Base-by-base conservation (phyloP, 2,797 vertebrate genomes). In the Myiotriccus ornatus region DNA sequence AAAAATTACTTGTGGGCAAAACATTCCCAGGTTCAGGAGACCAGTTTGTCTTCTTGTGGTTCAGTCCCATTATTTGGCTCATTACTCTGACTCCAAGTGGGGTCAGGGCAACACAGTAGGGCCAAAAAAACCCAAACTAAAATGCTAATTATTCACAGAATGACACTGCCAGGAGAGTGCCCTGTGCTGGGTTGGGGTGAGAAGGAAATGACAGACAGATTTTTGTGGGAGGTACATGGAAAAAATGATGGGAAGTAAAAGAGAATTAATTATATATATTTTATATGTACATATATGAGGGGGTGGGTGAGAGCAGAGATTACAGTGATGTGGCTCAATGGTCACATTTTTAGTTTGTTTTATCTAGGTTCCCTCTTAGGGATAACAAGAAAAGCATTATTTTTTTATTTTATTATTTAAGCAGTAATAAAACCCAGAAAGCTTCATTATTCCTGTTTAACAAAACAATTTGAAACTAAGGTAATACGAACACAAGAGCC, bases 351-450 rank as follows among this genome's bases (percentile, higher is more conserved):
- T 9, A 35, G 25, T 68, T 86, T 87, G 39, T 44, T 81, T 87
- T 59, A 82, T 27, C 68, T 32, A 9, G 6, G 50, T 23, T 83
- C 30, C 53, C 76, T 83, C 71, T 60, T 7, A 28, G 49, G 64
- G 41, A 85, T 56, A 83, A 82, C 37, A 67, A 70, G 32, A 75
- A 89, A 62, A 91, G 56, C 32, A 63, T 53, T 44, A 30, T 12
- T 56, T 50, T 24, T 46, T 57, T 37, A 46, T 78, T 79, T 87
- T 84, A 63, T 80, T 47, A 71, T 79, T 86, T 41, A 79, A 84
- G 68, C 39, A 56, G 52, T 89, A 94, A 95, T 75, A 76, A 88
- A 86, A 93, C 6, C 64, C 89, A 90, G 84, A 78, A 89, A 84
- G 35, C 77, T 77, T 59, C 50, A 19, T 34, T 55, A 75, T 65